A percentile compares a stretch with the other conserved stretches of the same genome.
Evolutionary conservation across 2,888 invertebrate species (phyloP).

Genomic region (Autographa pulchrina): DNA sequence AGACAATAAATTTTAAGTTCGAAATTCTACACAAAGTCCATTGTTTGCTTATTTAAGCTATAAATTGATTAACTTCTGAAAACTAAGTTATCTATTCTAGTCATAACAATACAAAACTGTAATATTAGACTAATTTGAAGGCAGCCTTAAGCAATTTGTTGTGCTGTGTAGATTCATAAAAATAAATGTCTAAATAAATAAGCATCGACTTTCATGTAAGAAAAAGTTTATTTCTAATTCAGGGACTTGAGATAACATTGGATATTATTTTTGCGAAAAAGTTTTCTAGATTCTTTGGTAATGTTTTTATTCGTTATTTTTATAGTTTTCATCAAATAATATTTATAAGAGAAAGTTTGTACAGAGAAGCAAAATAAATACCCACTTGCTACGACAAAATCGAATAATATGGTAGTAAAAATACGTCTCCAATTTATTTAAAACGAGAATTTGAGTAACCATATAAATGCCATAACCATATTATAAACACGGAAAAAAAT

Average conservation of each 20-base stretch:
- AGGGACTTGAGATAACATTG: background rate
- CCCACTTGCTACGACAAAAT: background rate
- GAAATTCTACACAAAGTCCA: conserved; percentile 41
- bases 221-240: conserved; percentile 22
- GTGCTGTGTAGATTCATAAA: background rate
- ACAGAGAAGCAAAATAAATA: background rate
- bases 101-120: conserved; percentile 18
- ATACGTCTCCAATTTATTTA: too few relatives aligned
- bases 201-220: conserved; percentile 12
- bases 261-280: background rate
- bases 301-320: conserved; percentile 18
- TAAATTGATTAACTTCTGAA: conserved; percentile 35
- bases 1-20: conserved; percentile 47
- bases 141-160: background rate
- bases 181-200: background rate
- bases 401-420: too few relatives aligned
- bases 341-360: background rate
- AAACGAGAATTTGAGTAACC: background rate
- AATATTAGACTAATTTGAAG: conserved; percentile 5
- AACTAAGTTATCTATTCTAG: conserved; percentile 32
- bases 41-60: conserved; percentile 30
- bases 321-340: conserved; percentile 6
- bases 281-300: background rate
- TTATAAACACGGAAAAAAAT: background rate
- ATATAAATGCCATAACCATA: background rate